A percentile compares a stretch with the other conserved stretches of the same genome.
These are phyloP conservation scores for Pachliopta kotzebuea DNA, from an alignment of 2,888 invertebrate species.

Conservation along the genomic window DNA sequence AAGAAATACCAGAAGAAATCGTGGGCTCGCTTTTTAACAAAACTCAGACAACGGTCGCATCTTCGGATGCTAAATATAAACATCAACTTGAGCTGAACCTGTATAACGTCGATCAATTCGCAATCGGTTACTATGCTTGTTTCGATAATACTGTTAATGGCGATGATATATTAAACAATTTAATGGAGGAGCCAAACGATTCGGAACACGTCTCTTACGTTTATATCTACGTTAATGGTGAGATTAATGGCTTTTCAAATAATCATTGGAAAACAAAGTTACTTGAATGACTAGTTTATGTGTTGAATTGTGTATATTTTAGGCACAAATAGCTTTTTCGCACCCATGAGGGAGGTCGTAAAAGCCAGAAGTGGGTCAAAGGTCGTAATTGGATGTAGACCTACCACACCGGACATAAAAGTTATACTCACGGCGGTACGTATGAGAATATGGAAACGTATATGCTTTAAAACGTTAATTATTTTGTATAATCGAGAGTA, in stretches of 20 bases:
- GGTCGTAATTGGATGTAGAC: slow-evolving; percentile 70
- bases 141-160: slow-evolving; percentile 61
- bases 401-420: slow-evolving; percentile 66
- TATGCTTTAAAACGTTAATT: slow-evolving; percentile 15
- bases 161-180: slow-evolving; percentile 46
- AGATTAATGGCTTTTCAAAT: slow-evolving; percentile 37
- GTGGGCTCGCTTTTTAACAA: slow-evolving; percentile 42
- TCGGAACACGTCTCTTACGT: slow-evolving; percentile 59
- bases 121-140: slow-evolving; percentile 81
- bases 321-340: slow-evolving; percentile 64
- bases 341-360: slow-evolving; percentile 64
- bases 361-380: slow-evolving; percentile 49
- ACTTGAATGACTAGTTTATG: slow-evolving; percentile 32
- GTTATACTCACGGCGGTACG: slow-evolving; percentile 64
- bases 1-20: slow-evolving; percentile 58
- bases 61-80: slow-evolving; percentile 45
- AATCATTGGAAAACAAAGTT: slow-evolving; percentile 21
- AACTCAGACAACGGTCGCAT: slow-evolving; percentile 36
- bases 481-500: slow-evolving; percentile 10
- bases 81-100: slow-evolving; percentile 72
- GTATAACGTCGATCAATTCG: slow-evolving; percentile 59
- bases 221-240: slow-evolving; percentile 72
- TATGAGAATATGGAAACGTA: slow-evolving; percentile 41
- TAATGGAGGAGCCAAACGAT: slow-evolving; percentile 59
- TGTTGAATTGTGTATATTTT: slow-evolving; percentile 54